Evolutionary conservation across 2,888 invertebrate species (phyloP), one percentile per base, ranked within the genome.

Genomic region (Agriotes lineatus): DNA sequence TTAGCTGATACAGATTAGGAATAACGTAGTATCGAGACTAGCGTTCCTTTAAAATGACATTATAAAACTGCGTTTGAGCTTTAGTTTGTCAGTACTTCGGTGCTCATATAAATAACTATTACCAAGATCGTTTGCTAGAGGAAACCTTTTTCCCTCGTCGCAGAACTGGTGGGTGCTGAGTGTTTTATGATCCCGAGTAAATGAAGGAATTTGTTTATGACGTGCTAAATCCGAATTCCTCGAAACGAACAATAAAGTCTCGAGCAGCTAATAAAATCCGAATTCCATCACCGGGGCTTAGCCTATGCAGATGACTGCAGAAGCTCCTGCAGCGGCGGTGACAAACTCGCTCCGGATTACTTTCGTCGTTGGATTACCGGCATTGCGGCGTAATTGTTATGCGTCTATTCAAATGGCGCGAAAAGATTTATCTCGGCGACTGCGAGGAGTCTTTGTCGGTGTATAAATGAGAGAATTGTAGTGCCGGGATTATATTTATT

Each of bases 371-470:
- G 69, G 72, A 72, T 71, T 72, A 70, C 62, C 22, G 48, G 63
- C 70, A 72, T 73, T 74, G 70, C 60, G 35, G 35, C 64, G 62
- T 74, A 73, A 73, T 74, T 74, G 70, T 73, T 73, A 72, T 71
- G 67, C 65, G 62, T 57, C 65, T 56, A 69, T 69, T 70, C 62
- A 72, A 72, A 71, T 68, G 68, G 71, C 67, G 62, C 39, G 66
- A 68, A 71, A 71, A 72, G 70, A 67, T 69, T 71, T 71, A 56
- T 61, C 58, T 64, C 60, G 45, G 61, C 60, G 58, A 62, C 52
- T 54, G 20, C 48, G 45, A 57, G 48, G 54, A 44, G 44, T 56
- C 56, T 45, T 42, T 44, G 37, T 64, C 30, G 35, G 33, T 48
- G 48, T 22, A 35, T 57, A 57, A 64, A 64, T 57, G 44, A 25